Conservation (phyloP, 1,140 invertebrate species). For the Sarcophaga peregrina region DNA sequence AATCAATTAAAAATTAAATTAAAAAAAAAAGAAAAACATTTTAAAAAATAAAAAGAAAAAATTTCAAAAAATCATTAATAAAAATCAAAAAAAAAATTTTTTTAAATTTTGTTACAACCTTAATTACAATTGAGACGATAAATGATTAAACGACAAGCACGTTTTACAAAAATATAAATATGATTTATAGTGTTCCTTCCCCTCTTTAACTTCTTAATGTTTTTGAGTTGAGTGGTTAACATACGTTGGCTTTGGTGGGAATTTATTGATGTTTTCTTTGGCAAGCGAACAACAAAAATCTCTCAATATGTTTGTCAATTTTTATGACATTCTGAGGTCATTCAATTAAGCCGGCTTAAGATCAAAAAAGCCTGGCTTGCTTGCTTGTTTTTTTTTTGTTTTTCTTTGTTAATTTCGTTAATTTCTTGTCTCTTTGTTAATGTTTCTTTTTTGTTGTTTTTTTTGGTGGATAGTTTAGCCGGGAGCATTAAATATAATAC, state of each 20-base stretch:
- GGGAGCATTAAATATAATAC: constrained; percentile 24
- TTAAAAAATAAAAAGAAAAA: not conserved
- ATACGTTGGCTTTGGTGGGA: not conserved
- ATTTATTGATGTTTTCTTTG: not conserved
- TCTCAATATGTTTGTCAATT: constrained; percentile 41
- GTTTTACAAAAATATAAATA: too few species aligned
- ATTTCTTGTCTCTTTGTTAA: too few species aligned
- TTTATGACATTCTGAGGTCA: constrained; percentile 41
- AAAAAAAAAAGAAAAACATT: not conserved
- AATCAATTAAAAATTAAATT: not conserved
- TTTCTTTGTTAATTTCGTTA: too few species aligned
- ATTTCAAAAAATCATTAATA: too few species aligned
- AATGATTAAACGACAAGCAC: too few species aligned
- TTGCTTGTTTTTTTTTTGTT: constrained; percentile 17
- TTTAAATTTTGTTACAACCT: too few species aligned
- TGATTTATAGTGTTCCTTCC: too few species aligned
- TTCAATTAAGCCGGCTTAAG: constrained; percentile 41
- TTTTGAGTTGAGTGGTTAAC: too few species aligned
- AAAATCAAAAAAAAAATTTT: too few species aligned
- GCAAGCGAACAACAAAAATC: constrained; percentile 11
- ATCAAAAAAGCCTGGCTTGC: constrained; percentile 22
- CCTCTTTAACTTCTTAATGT: too few species aligned
- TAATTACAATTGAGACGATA: too few species aligned
- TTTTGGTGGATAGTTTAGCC: constrained; percentile 5
- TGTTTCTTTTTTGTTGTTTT: not conserved